These are phyloP conservation scores for Ophiodon elongatus DNA, from an alignment of 2,113 vertebrate species.

Conservation along the genomic window DNA sequence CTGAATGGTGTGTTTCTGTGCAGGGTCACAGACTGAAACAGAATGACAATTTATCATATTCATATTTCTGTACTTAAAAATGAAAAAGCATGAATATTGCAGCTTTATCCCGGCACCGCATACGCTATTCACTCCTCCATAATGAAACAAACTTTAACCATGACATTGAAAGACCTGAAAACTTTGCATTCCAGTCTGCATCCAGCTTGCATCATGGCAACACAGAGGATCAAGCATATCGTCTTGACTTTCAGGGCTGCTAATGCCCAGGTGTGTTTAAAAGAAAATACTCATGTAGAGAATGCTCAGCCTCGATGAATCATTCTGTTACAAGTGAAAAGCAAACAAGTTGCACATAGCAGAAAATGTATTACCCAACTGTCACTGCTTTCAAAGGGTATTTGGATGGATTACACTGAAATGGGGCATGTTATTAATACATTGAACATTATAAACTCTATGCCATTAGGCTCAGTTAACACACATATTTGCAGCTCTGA, in stretches of 20 bases:
- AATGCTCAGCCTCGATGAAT: conserved; percentile 40
- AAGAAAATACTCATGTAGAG: conserved; percentile 24
- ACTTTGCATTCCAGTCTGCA: conserved; percentile 24
- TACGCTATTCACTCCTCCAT: background rate
- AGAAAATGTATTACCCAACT: conserved; percentile 22
- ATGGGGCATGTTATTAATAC: background rate
- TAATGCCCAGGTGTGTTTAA: conserved; percentile 11
- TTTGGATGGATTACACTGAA: background rate
- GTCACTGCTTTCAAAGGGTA: background rate
- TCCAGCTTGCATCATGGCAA: conserved; percentile 8
- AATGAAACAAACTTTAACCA: conserved; percentile 12
- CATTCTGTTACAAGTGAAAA: conserved; percentile 42
- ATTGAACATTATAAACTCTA: background rate
- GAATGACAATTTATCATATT: background rate
- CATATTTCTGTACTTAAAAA: background rate
- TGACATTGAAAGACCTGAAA: conserved; percentile 7
- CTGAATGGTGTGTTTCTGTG: background rate
- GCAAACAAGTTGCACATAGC: background rate
- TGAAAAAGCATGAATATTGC: background rate
- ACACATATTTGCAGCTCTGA: background rate
- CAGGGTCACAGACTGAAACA: background rate
- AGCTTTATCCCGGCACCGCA: background rate
- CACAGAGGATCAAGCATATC: conserved; percentile 1
- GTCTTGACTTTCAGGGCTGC: conserved; percentile 27
- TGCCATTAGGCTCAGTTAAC: background rate